Evolutionary conservation across 2,113 vertebrate genomes (phyloP).

Genomic region (Eurypyga helias): DNA sequence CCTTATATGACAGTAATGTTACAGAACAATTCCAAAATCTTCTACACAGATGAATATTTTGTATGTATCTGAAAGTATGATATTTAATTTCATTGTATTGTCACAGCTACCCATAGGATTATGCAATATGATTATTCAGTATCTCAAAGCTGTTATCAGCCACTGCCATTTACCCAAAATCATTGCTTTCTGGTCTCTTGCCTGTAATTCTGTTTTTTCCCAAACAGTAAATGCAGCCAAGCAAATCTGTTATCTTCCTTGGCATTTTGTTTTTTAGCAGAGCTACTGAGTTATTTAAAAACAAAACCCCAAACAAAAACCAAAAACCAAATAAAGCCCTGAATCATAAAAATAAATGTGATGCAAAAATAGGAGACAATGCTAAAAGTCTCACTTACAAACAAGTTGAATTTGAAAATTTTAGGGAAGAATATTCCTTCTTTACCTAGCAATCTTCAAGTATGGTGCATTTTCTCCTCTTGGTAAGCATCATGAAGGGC

Average conservation of each 20-base stretch:
- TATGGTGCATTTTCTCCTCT: not conserved
- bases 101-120: constrained; percentile 28
- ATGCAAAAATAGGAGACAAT: constrained; percentile 27
- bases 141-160: constrained; percentile 31
- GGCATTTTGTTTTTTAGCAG: not conserved
- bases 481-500: not conserved
- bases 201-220: constrained; percentile 38
- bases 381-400: not conserved
- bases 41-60: constrained; percentile 23
- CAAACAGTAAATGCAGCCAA: constrained; percentile 27
- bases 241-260: constrained; percentile 7
- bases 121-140: constrained; percentile 20
- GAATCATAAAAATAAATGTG: constrained; percentile 4
- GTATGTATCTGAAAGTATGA: constrained; percentile 1
- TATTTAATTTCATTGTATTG: constrained; percentile 51
- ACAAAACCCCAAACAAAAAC: no score
- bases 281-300: not conserved
- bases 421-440: not conserved
- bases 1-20: not conserved
- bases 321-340: no score
- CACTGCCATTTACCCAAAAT: not conserved
- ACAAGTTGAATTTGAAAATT: not conserved
- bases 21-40: constrained; percentile 28
- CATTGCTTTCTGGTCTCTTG: not conserved
- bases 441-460: not conserved